phyloP scores from a whole-genome alignment of 2,888 invertebrate genomes.

The Blastobasis lacticolella region DNA sequence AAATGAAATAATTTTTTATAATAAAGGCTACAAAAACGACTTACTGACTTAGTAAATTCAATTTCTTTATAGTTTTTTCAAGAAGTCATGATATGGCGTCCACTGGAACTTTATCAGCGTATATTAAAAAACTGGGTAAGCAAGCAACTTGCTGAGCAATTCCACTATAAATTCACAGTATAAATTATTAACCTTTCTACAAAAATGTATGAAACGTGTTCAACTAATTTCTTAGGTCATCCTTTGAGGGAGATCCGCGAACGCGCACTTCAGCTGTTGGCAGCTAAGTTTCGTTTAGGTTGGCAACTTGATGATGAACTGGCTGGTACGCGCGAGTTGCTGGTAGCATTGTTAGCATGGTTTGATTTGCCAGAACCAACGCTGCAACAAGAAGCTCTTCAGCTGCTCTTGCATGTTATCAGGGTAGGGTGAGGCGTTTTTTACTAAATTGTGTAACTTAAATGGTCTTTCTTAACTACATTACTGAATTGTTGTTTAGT shows the following conservation, averaged over 20 bases:
- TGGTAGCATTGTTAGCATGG: slow-evolving; percentile 77
- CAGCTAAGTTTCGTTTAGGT: slow-evolving; percentile 77
- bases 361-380: slow-evolving; percentile 70
- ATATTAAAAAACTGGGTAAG: slow-evolving; percentile 54
- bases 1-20: too few relatives aligned
- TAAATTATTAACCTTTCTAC: neutral
- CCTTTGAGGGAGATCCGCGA: slow-evolving; percentile 73
- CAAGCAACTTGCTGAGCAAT: slow-evolving; percentile 3
- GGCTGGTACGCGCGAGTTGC: slow-evolving; percentile 71
- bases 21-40: too few relatives aligned
- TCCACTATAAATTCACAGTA: neutral
- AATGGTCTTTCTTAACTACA: neutral
- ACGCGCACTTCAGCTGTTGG: slow-evolving; percentile 66
- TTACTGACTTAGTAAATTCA: too few relatives aligned
- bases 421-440: slow-evolving; percentile 51
- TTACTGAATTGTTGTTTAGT: too few relatives aligned
- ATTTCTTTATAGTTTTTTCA: too few relatives aligned
- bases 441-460: slow-evolving; percentile 1
- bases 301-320: slow-evolving; percentile 76
- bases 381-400: slow-evolving; percentile 72
- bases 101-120: slow-evolving; percentile 25
- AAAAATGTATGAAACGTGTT: too few relatives aligned
- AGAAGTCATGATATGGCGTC: slow-evolving; percentile 17
- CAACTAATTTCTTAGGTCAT: slow-evolving; percentile 53
- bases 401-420: slow-evolving; percentile 69